These are phyloP conservation scores for Raja brachyura DNA, from an alignment of 2,113 vertebrate genomes.

Conservation along the genomic window DNA sequence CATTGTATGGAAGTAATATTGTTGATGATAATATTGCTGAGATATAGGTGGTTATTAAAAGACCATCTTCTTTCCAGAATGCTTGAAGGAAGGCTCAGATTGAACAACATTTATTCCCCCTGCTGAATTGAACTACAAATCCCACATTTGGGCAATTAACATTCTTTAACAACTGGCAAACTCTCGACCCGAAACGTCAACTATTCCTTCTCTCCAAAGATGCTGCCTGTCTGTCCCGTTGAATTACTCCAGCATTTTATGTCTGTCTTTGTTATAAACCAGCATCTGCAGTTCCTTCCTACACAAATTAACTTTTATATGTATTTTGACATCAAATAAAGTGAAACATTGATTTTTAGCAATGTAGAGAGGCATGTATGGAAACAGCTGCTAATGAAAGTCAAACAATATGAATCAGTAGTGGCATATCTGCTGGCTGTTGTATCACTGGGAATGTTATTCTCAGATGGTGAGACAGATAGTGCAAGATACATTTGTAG, in stretches of 20 bases:
- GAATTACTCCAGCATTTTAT: no score
- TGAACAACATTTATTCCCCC: background rate
- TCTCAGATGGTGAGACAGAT: background rate
- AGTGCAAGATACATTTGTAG: background rate
- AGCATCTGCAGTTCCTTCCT: background rate
- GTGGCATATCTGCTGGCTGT: background rate
- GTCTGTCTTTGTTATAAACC: no score
- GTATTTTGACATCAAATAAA: background rate
- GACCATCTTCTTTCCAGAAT: background rate
- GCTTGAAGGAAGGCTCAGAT: background rate
- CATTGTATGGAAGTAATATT: no score
- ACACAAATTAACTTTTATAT: background rate
- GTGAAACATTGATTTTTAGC: background rate
- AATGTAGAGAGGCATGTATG: background rate
- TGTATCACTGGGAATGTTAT: background rate
- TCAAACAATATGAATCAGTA: background rate
- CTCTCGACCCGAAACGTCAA: background rate
- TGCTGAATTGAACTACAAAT: background rate
- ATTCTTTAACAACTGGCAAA: background rate
- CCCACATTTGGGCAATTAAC: background rate
- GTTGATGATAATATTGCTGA: background rate
- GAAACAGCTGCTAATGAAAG: background rate
- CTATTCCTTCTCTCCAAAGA: no score
- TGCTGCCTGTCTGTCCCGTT: no score
- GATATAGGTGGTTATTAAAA: background rate